Conservation (phyloP, 2,113 vertebrate species). For the Thymallus thymallus region DNA sequence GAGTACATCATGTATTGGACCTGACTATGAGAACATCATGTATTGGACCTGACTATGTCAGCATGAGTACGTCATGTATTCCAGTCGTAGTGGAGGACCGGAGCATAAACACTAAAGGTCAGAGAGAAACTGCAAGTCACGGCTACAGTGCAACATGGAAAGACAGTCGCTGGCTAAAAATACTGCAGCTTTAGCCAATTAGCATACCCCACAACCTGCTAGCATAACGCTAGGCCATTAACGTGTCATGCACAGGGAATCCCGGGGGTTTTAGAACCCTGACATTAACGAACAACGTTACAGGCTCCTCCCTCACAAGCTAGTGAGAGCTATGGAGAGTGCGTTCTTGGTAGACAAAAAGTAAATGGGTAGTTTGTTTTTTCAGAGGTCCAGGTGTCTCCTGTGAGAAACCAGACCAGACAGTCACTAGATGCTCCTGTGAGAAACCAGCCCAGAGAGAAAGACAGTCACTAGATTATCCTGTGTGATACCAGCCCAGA, state of each 20-base stretch:
- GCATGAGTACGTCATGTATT: neutral
- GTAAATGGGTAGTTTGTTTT: neutral
- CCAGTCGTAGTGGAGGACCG: neutral
- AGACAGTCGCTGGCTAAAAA: constrained; percentile 60
- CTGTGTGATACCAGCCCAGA: constrained; percentile 7
- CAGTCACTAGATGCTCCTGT: neutral
- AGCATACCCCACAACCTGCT: constrained; percentile 28
- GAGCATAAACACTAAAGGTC: constrained; percentile 47
- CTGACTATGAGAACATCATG: neutral
- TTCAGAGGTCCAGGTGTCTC: no score
- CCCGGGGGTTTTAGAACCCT: neutral
- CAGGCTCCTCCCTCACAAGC: no score
- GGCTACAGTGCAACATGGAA: constrained; percentile 26
- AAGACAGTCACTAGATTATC: neutral
- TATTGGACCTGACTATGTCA: neutral
- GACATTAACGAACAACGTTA: no score
- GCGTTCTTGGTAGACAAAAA: neutral
- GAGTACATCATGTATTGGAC: no score
- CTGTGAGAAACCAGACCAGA: no score
- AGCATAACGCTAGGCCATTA: constrained; percentile 31
- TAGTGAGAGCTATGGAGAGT: neutral
- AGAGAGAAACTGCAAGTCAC: constrained; percentile 35
- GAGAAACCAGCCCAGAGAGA: constrained; percentile 8
- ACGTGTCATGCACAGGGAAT: neutral
- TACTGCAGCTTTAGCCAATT: constrained; percentile 37